A percentile compares a stretch with the other conserved stretches of the same genome.
Conservation (phyloP, 2,113 vertebrate genomes). For the Eptesicus fuscus region DNA sequence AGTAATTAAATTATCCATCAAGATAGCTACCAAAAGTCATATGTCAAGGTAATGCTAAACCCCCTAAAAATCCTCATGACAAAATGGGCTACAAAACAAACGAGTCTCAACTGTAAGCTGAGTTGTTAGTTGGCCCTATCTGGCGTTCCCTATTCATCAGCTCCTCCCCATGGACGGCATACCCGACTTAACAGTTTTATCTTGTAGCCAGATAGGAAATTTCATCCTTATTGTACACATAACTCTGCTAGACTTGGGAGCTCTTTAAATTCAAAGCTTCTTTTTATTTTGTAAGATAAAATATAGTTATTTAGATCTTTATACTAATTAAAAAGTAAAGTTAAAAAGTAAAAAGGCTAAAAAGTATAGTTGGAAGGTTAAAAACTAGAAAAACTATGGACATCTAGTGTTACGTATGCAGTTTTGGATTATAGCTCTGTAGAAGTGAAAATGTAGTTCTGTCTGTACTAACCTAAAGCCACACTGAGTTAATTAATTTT, state of each 20-base stretch:
- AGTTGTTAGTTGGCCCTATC: neutral
- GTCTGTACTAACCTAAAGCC: neutral
- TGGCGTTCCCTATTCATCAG: neutral
- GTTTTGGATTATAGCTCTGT: neutral
- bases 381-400: neutral
- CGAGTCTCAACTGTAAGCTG: neutral
- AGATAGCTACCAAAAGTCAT: neutral
- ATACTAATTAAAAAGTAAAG: neutral
- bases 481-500: neutral
- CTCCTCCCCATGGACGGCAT: neutral
- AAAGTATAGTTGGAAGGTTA: neutral
- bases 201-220: neutral
- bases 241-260: neutral
- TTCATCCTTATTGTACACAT: too few relatives aligned
- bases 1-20: neutral
- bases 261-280: neutral
- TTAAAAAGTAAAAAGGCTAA: neutral
- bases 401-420: neutral
- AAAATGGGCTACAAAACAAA: neutral
- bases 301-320: neutral
- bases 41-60: neutral
- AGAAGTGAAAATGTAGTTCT: neutral
- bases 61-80: constrained; percentile 8
- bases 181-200: neutral
- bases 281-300: neutral